Percentiles rank a stretch among this genome's conserved stretches.
These are phyloP conservation scores for Chaetogeoica ovagalla DNA, from an alignment of 2,888 invertebrate genomes.

Conservation along the genomic window DNA sequence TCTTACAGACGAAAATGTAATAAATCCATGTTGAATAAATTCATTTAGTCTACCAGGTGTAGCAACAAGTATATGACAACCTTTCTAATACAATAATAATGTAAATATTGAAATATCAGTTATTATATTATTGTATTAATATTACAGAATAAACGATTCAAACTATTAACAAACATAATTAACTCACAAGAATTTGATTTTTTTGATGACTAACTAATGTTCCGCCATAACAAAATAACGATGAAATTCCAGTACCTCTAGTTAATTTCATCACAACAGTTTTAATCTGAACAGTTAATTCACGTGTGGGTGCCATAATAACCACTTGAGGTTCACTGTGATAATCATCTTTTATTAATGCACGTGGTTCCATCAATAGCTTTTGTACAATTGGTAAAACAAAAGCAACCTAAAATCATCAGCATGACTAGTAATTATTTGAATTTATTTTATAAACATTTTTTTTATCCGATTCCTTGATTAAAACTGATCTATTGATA, in stretches of 20 bases:
- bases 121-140: too few relatives aligned
- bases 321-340: constrained; percentile 78
- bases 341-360: constrained; percentile 62
- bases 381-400: constrained; percentile 83
- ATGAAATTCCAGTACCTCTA: constrained; percentile 72
- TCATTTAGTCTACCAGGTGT: constrained; percentile 74
- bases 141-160: constrained; percentile 1
- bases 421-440: too few relatives aligned
- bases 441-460: too few relatives aligned
- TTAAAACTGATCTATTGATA: too few relatives aligned
- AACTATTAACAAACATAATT: constrained; percentile 60
- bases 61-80: constrained; percentile 73
- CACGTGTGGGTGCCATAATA: constrained; percentile 89
- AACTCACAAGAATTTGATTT: constrained; percentile 42
- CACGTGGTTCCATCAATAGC: constrained; percentile 66
- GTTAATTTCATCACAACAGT: constrained; percentile 85
- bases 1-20: constrained; percentile 65
- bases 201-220: constrained; percentile 76
- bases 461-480: too few relatives aligned
- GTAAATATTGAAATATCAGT: too few relatives aligned
- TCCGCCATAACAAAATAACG: constrained; percentile 83
- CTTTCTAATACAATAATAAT: constrained; percentile 61
- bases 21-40: constrained; percentile 65
- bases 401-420: constrained; percentile 77
- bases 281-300: constrained; percentile 87